Conservation (phyloP, 2,888 invertebrate species). For the Dichetophora obliterata region DNA sequence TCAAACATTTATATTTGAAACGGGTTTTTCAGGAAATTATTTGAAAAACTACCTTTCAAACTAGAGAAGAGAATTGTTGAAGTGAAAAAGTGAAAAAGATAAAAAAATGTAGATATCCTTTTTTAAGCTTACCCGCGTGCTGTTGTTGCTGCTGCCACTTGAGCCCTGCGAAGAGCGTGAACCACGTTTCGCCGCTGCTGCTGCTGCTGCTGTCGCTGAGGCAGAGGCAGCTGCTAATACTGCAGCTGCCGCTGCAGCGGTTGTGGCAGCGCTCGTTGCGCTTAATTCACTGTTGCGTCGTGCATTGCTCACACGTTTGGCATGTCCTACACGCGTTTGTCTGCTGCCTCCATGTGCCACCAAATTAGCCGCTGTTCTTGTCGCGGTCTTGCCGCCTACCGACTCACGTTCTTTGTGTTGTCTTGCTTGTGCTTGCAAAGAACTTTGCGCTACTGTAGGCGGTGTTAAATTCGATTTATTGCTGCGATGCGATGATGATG, state of each 20-base stretch:
- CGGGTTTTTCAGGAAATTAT: not conserved
- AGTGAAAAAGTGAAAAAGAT: no score
- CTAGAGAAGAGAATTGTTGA: not conserved
- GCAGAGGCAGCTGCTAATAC: conserved; percentile 55
- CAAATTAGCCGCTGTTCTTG: not conserved
- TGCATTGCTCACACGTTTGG: conserved; percentile 31
- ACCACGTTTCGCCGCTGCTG: conserved; percentile 68
- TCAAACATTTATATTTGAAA: not conserved
- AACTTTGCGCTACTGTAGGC: conserved; percentile 52
- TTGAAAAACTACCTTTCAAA: not conserved
- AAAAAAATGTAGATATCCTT: no score
- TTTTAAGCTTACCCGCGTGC: conserved; percentile 82
- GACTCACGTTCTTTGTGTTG: conserved; percentile 26
- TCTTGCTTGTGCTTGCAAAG: conserved; percentile 33
- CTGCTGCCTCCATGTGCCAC: conserved; percentile 7
- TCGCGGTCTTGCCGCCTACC: conserved; percentile 3
- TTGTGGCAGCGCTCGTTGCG: conserved; percentile 55
- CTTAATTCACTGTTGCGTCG: conserved; percentile 48
- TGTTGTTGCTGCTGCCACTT: conserved; percentile 80
- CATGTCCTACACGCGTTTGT: conserved; percentile 36
- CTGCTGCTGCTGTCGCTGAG: conserved; percentile 48
- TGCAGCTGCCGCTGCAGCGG: conserved; percentile 51
- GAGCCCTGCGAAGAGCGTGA: conserved; percentile 79
- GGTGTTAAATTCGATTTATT: conserved; percentile 63
- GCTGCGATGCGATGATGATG: conserved; percentile 60